Percentiles rank a stretch among this genome's conserved stretches.
Evolutionary conservation across 1,140 invertebrate species (phyloP).

Genomic region (Conus ventricosus): DNA sequence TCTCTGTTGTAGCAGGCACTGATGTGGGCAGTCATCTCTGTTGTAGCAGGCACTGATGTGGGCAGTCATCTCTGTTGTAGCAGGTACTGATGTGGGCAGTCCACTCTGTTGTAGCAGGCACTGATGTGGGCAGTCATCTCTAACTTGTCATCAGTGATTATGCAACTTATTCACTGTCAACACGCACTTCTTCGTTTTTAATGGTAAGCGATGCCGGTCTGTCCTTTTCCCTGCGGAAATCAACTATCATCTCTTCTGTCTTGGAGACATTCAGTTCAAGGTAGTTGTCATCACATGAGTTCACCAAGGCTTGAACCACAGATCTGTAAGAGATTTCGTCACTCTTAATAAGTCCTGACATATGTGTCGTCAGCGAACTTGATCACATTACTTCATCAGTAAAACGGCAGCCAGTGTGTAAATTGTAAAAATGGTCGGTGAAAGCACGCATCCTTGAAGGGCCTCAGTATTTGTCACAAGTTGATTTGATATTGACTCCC

Average conservation of each 20-base stretch:
- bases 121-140: background rate
- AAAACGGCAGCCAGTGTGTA: background rate
- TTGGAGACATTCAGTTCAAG: background rate
- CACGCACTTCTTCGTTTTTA: background rate
- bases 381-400: background rate
- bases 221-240: background rate
- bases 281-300: background rate
- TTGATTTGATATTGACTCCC: background rate
- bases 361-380: background rate
- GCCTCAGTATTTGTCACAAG: background rate
- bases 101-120: too few relatives aligned
- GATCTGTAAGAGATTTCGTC: too few relatives aligned
- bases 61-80: background rate
- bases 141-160: conserved; percentile 5
- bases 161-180: background rate
- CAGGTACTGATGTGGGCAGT: too few relatives aligned
- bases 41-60: background rate
- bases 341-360: background rate
- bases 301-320: too few relatives aligned
- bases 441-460: conserved; percentile 6
- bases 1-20: background rate
- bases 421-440: background rate
- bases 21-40: background rate
- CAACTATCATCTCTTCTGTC: background rate
- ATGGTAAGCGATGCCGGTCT: background rate